A percentile compares a stretch with the other conserved stretches of the same genome.
phyloP scores from a whole-genome alignment of 2,113 vertebrate species.

The Hypanus sabinus region DNA sequence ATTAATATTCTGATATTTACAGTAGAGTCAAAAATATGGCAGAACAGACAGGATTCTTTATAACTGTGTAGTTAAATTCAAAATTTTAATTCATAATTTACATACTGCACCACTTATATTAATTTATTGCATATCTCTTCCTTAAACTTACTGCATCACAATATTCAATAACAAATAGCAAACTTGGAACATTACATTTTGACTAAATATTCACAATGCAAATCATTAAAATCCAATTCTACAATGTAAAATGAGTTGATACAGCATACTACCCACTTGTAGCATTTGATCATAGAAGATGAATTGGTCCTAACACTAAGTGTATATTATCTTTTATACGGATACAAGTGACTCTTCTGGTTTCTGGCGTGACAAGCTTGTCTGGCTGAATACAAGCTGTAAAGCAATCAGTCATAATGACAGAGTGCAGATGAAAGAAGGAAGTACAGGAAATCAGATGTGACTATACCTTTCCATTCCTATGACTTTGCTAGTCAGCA shows the following conservation, averaged over 20 bases:
- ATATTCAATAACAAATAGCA: not conserved
- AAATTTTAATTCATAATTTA: not conserved
- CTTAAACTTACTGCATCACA: not conserved
- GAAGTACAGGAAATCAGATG: slow-evolving; percentile 32
- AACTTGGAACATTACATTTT: not conserved
- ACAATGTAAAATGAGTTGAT: not conserved
- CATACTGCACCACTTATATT: not conserved
- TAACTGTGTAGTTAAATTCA: not conserved
- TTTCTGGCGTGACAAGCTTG: slow-evolving; percentile 15
- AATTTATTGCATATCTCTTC: not conserved
- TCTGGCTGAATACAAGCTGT: slow-evolving; percentile 24
- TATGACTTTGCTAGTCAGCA: slow-evolving; percentile 42
- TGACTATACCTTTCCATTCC: slow-evolving; percentile 31
- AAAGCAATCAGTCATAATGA: slow-evolving; percentile 34
- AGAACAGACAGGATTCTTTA: not conserved
- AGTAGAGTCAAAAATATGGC: not conserved
- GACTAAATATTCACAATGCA: not conserved
- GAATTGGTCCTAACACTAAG: not conserved
- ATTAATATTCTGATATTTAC: not conserved
- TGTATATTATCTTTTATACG: slow-evolving; percentile 22
- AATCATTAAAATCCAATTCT: slow-evolving; percentile 13
- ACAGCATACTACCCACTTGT: not conserved
- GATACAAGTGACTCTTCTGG: slow-evolving; percentile 30
- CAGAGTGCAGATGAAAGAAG: slow-evolving; percentile 35
- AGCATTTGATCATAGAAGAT: slow-evolving; percentile 30